Base-by-base conservation (phyloP, 2,797 vertebrate genomes). In the Enteromius argenteus region DNA sequence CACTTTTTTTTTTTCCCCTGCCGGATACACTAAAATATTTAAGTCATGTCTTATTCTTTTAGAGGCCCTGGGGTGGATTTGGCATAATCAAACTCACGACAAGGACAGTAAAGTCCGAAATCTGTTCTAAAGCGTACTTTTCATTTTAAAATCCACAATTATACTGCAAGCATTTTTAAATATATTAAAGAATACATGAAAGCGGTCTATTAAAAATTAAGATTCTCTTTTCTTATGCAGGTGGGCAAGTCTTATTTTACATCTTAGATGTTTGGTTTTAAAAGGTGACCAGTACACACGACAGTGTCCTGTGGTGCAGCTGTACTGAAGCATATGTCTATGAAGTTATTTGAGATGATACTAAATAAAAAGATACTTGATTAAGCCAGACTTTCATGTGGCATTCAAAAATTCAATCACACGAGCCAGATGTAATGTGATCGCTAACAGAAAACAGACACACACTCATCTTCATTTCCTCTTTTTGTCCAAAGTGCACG, bases 21-120 rank as follows among this genome's bases (percentile, higher is more conserved):
- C 91, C 93, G 91, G 91, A 91, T 90, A 90, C 90, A 82, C 91
- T 96, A 91, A 95, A 95, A 95, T 95, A 96, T 95, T 95, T 91
- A 95, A 95, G 94, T 87, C 87, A 76, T 89, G 90, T 93, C 93
- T 94, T 93, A 90, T 94, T 93, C 90, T 91, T 92, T 84, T 87
- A 89, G 87, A 89, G 90, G 91, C 92, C 93, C 92, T 51, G 91
- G 90, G 90, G 92, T 89, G 76, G 83, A 88, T 79, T 85, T 87
- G 89, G 91, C 87, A 58, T 91, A 89, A 92, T 92, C 90, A 91
- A 86, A 86, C 89, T 66, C 90, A 88, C 81, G 87, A 64, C 86
- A 87, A 85, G 56, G 79, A 87, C 86, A 89, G 90, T 90, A 86
- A 87, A 90, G 90, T 90, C 84, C 86, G 77, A 90, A 90, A 90